A percentile compares a stretch with the other conserved stretches of the same genome.
phyloP scores from a whole-genome alignment of 2,888 invertebrate genomes.

The Agriotes lineatus region DNA sequence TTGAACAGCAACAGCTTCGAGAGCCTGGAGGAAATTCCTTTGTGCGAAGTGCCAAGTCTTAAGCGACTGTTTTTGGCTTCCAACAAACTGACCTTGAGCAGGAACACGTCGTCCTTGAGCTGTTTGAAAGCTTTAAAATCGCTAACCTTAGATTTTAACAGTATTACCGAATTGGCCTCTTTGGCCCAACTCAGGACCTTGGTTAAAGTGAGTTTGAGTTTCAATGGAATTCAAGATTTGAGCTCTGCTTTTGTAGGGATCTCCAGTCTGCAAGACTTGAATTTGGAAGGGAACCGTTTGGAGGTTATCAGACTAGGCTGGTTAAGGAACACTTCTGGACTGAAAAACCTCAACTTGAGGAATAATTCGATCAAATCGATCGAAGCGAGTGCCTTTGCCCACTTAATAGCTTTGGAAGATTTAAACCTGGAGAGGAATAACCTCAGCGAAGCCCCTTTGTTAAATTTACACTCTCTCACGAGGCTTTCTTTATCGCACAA shows the following conservation, averaged over 20 bases:
- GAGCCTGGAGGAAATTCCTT: conserved; percentile 58
- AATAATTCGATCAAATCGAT: conserved; percentile 33
- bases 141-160: conserved; percentile 37
- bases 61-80: background rate
- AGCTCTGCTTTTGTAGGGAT: conserved; percentile 23
- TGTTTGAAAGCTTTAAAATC: conserved; percentile 34
- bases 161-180: conserved; percentile 8
- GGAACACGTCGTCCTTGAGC: background rate
- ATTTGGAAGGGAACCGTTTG: conserved; percentile 41
- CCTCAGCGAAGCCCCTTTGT: conserved; percentile 48
- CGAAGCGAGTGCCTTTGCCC: background rate
- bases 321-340: conserved; percentile 28
- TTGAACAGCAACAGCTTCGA: conserved; percentile 78
- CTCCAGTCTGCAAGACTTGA: conserved; percentile 29
- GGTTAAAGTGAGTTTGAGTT: conserved; percentile 26
- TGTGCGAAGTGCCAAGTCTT: conserved; percentile 19
- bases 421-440: conserved; percentile 53
- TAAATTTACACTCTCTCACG: conserved; percentile 44
- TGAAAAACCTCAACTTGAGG: conserved; percentile 36
- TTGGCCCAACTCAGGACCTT: conserved; percentile 1
- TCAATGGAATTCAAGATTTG: conserved; percentile 43
- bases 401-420: conserved; percentile 44
- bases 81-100: conserved; percentile 16
- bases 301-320: conserved; percentile 8
- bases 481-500: conserved; percentile 52